Conservation (phyloP, 2,888 invertebrate genomes). For the Celastrina argiolus region DNA sequence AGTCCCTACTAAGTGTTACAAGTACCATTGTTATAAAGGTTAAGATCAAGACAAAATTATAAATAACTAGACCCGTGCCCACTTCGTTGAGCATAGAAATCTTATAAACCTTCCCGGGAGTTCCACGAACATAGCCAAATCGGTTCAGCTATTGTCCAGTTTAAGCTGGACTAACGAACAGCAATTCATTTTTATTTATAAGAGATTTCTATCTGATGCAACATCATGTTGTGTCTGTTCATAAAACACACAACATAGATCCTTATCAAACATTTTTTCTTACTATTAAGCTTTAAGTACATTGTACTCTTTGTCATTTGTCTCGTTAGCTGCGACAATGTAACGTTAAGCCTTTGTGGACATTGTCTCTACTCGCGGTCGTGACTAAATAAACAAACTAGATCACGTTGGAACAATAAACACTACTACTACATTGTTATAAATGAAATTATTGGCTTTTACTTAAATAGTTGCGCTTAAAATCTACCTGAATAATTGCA, state of each 20-base stretch:
- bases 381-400: constrained; percentile 8
- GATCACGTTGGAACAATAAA: constrained; percentile 12
- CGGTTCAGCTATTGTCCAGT: too few relatives aligned
- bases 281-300: background rate
- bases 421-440: background rate
- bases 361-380: constrained; percentile 2
- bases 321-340: constrained; percentile 6
- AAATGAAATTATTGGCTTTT: background rate
- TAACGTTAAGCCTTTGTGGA: constrained; percentile 3
- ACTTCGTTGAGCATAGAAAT: too few relatives aligned
- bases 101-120: too few relatives aligned
- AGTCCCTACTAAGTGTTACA: constrained; percentile 21
- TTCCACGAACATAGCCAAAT: too few relatives aligned
- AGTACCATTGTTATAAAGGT: background rate
- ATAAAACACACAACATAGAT: background rate
- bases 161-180: too few relatives aligned
- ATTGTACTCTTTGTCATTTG: background rate
- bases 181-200: too few relatives aligned
- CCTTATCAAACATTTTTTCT: background rate
- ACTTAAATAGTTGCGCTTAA: background rate
- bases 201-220: constrained; percentile 1
- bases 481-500: background rate
- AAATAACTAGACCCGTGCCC: too few relatives aligned
- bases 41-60: background rate
- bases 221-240: background rate